Evolutionary conservation across 2,113 vertebrate genomes (phyloP).

Genomic region (Ia io): DNA sequence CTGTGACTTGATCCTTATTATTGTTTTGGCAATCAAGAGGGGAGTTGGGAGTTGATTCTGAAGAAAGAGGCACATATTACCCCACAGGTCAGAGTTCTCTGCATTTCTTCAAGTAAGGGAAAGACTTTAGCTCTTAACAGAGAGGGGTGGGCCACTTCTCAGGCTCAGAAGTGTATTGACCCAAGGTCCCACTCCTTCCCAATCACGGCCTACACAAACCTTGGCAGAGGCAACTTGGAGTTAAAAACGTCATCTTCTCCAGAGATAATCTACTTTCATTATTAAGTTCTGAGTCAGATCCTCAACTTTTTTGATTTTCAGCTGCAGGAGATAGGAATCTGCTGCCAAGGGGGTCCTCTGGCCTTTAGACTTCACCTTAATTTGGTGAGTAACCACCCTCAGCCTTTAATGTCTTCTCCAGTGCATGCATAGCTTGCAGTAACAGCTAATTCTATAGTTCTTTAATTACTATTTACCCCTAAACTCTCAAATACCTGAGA

Average conservation of each 20-base stretch:
- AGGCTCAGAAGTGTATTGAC: not conserved
- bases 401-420: constrained; percentile 3
- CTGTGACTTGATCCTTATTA: not conserved
- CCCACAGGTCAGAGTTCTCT: not conserved
- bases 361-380: constrained; percentile 1
- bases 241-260: not conserved
- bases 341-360: not conserved
- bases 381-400: constrained; percentile 17
- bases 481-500: not conserved
- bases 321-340: not conserved
- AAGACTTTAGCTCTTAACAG: not conserved
- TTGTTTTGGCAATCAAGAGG: not conserved
- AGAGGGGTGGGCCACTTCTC: not conserved
- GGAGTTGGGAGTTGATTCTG: not conserved
- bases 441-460: not conserved
- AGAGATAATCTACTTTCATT: not conserved
- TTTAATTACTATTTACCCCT: not conserved
- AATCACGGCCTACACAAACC: not conserved
- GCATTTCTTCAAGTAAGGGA: not conserved
- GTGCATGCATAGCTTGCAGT: not conserved
- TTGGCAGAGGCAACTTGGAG: not conserved
- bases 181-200: not conserved
- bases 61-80: not conserved
- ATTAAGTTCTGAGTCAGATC: not conserved
- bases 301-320: not conserved